Evolutionary conservation across 2,113 vertebrate genomes (phyloP), one percentile per base, ranked within the genome.

Genomic region (Eolophus roseicapilla): DNA sequence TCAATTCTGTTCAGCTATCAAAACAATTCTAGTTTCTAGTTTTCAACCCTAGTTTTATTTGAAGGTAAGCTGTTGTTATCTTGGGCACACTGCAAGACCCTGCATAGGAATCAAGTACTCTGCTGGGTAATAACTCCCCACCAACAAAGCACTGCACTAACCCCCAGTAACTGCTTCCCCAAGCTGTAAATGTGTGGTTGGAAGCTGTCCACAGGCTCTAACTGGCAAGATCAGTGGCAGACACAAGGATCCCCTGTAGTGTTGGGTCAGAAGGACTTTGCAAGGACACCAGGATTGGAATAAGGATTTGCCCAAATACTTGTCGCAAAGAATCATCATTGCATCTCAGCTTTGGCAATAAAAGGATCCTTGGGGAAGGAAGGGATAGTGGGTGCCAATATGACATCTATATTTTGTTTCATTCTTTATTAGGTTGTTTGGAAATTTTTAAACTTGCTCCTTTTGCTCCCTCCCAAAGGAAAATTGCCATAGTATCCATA

Each of bases 1-100:
- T 82, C 4, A 35, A 39, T 90, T 95, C 47, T 76, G 20, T 52
- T 50, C 79, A 60, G 19, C 14, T 67, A 50, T 49, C 10, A 6
- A 68, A 46, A 43, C 37, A 85, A 25, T 46, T 76, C 20, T 70
- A 59, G 33, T 23, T 59, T 59, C 57, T 35, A 35, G 13, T 77
- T 31, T 29, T 12, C 50, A 68, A 11, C 3, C 5, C 33, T 23
- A 33, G 7, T 68, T 82, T 59, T 59, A 46, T 31, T 37, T 5
- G 2, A 59, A 76, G 43, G 28, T 28, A 28, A 90, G 19, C 17
- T 27, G 39, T 37, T 55, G 11, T 25, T 71, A 24, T 6, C 14
- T 77, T 0, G 0, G n/a, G 37, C 7, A 44, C 25, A 4, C 7
- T 3, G 46, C 0, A 1, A 86, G 68, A 81, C 13, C 3, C 65